Conservation (phyloP, 2,113 vertebrate genomes). For the Tamias sibiricus region DNA sequence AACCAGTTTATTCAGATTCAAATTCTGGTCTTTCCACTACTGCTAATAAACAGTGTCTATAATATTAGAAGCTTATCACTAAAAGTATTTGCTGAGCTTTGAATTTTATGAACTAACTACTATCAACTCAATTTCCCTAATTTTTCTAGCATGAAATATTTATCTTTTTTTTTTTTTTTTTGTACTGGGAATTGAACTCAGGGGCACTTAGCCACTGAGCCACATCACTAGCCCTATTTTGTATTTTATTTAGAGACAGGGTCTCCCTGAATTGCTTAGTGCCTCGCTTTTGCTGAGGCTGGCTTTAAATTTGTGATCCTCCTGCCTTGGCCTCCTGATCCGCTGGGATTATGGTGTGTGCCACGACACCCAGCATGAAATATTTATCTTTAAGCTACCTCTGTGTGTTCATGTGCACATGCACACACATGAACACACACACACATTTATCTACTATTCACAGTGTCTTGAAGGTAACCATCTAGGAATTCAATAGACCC, state of each 20-base stretch:
- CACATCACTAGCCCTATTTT: no score
- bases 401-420: accelerated
- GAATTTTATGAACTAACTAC: not conserved
- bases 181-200: no score
- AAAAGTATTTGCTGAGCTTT: not conserved
- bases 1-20: not conserved
- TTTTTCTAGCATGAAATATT: not conserved
- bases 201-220: no score
- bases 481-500: not conserved
- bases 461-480: not conserved
- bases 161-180: no score
- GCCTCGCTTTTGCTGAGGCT: no score
- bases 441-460: not conserved
- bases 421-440: not conserved
- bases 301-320: no score
- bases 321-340: no score
- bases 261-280: no score
- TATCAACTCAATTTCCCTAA: not conserved
- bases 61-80: not conserved
- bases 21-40: not conserved
- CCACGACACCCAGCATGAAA: no score
- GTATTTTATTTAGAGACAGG: no score
- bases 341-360: no score
- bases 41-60: not conserved
- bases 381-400: not conserved